These are phyloP conservation scores for Capreolus pygargus DNA, from an alignment of 2,113 vertebrate species.

Conservation along the genomic window DNA sequence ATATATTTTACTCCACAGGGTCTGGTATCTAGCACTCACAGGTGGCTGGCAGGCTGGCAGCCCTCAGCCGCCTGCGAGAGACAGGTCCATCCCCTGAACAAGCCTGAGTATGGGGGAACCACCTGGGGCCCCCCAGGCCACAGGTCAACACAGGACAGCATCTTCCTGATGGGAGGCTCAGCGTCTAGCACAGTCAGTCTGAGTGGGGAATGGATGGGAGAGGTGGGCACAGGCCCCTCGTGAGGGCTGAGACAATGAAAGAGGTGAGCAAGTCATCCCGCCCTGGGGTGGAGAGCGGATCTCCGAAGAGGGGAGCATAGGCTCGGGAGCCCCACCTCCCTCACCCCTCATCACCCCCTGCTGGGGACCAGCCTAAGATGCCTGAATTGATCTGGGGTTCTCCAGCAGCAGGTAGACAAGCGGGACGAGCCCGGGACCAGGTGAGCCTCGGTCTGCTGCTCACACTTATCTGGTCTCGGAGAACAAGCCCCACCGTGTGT, in stretches of 20 bases:
- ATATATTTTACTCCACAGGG: no score
- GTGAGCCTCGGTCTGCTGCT: not conserved
- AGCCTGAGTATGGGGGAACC: not conserved
- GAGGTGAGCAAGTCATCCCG: not conserved
- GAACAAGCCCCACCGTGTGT: no score
- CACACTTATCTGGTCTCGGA: not conserved
- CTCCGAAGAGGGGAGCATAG: not conserved
- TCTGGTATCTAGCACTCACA: not conserved
- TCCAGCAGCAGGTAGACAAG: not conserved
- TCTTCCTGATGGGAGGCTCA: not conserved
- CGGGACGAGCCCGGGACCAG: not conserved
- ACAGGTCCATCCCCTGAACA: not conserved
- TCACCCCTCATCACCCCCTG: not conserved
- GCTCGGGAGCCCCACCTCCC: not conserved
- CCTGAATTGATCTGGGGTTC: not conserved
- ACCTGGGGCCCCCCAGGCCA: not conserved
- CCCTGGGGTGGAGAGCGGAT: rapidly evolving
- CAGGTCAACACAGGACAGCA: not conserved
- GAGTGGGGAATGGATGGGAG: rapidly evolving
- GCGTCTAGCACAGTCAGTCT: not conserved
- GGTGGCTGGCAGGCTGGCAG: not conserved
- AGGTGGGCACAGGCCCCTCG: not conserved
- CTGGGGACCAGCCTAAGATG: not conserved
- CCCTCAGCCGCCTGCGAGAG: not conserved
- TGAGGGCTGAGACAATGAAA: not conserved